A percentile compares a stretch with the other conserved stretches of the same genome.
These are phyloP conservation scores for Erynnis tages DNA, from an alignment of 2,888 invertebrate species.

Conservation along the genomic window DNA sequence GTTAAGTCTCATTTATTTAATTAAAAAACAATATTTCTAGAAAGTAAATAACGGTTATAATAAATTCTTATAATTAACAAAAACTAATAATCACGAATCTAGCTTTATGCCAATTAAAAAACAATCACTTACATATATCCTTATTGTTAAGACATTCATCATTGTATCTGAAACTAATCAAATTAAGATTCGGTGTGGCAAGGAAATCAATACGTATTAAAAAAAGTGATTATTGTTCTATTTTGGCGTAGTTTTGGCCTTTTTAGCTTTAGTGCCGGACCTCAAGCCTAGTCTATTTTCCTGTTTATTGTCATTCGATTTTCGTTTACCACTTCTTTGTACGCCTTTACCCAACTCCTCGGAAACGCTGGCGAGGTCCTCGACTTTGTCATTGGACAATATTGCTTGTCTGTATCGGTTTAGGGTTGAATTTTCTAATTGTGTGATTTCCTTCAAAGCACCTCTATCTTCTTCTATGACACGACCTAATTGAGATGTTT, in stretches of 20 bases:
- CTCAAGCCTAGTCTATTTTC: conserved; percentile 22
- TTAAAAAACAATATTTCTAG: too few relatives aligned
- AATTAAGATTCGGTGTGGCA: too few relatives aligned
- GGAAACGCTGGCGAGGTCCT: conserved; percentile 32
- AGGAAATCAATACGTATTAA: too few relatives aligned
- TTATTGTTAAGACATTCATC: too few relatives aligned
- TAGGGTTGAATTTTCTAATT: conserved; percentile 43
- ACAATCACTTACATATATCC: too few relatives aligned
- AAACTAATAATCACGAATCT: too few relatives aligned
- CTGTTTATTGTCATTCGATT: conserved; percentile 34
- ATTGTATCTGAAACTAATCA: too few relatives aligned
- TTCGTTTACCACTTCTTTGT: conserved; percentile 41
- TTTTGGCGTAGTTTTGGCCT: conserved; percentile 27
- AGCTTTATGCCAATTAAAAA: too few relatives aligned
- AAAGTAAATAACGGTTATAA: too few relatives aligned
- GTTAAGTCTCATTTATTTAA: too few relatives aligned
- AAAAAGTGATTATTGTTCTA: too few relatives aligned
- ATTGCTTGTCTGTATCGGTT: conserved; percentile 53
- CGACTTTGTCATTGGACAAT: conserved; percentile 37
- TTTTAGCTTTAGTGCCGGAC: conserved; percentile 45
- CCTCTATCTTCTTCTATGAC: conserved; percentile 37
- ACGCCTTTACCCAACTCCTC: not conserved
- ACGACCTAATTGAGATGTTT: conserved; percentile 43
- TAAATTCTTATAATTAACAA: too few relatives aligned
- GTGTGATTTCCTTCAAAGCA: conserved; percentile 7